Evolutionary conservation across 2,113 vertebrate genomes (phyloP), one percentile per base, ranked within the genome.

Genomic region (Mormyrus lacerda): DNA sequence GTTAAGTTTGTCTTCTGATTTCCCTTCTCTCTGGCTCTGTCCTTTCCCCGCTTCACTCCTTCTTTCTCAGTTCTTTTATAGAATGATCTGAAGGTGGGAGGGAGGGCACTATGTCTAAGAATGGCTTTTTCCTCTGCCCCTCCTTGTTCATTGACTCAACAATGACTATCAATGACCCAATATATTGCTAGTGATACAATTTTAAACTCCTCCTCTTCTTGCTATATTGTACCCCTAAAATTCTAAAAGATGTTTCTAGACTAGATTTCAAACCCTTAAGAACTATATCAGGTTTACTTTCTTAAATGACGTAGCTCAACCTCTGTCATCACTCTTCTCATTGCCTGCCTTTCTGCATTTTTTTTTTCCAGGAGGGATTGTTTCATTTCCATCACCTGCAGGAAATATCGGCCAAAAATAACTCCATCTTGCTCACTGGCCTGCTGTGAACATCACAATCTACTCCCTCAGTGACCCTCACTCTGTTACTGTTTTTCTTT

Each of bases 351-450:
- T 89, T 51, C 87, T 93, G 87, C 89, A 51, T 92, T 89, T 93
- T 91, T 92, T 92, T 89, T 93, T 90, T 91, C 91, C 90, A 91
- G 91, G 88, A 91, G 89, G 92, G 93, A 95, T 95, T 95, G 93
- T 92, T 94, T 94, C 94, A 93, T 93, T 94, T 94, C 93, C 94
- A 93, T 95, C 95, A 96, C 95, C 95, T 96, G 95, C 95, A 95
- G 94, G 95, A 96, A 96, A 94, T 85, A 89, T n/a, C 27, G 82
- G 93, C 93, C 92, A 91, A 95, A 94, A 96, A 96, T 96, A 95
- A 91, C 92, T 47, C 89, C 88, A 89, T 91, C 93, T 94, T 92
- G 92, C 92, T 92, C 92, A 87, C 91, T 83, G 91, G 92, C 90
- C 92, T 94, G 94, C 92, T 93, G 94, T 94, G 93, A 94, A 91